These are phyloP conservation scores for Plagiodera versicolora DNA, from an alignment of 2,888 invertebrate species.

Conservation along the genomic window DNA sequence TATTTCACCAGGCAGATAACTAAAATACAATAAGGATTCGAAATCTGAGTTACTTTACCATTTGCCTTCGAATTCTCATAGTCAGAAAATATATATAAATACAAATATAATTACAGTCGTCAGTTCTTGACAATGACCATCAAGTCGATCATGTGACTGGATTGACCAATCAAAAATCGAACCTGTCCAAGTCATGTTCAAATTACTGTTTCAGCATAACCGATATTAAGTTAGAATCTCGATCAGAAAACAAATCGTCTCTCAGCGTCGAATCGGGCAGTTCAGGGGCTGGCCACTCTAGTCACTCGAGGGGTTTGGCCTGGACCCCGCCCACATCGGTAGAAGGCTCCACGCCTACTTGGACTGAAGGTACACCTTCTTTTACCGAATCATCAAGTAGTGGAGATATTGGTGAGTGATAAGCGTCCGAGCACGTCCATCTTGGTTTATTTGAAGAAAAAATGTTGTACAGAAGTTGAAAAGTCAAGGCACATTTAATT, in stretches of 20 bases:
- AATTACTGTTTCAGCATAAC: slow-evolving; percentile 65
- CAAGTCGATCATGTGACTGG: no score
- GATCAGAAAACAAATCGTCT: slow-evolving; percentile 61
- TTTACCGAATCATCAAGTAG: slow-evolving; percentile 97
- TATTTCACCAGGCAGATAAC: neutral
- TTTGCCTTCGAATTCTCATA: no score
- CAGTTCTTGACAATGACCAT: no score
- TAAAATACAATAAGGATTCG: no score
- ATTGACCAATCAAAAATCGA: no score
- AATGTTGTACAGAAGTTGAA: no score
- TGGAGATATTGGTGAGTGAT: slow-evolving; percentile 77
- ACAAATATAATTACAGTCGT: no score
- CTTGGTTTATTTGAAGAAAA: no score
- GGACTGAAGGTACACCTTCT: slow-evolving; percentile 97
- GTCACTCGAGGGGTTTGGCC: slow-evolving; percentile 59
- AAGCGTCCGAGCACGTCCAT: neutral
- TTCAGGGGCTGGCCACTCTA: slow-evolving; percentile 55
- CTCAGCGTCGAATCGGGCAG: slow-evolving; percentile 66
- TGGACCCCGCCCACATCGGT: slow-evolving; percentile 87
- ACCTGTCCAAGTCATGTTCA: no score
- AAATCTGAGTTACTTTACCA: no score
- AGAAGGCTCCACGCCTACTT: slow-evolving; percentile 93
- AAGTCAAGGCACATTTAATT: no score
- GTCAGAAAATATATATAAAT: no score
- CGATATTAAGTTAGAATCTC: slow-evolving; percentile 71